Evolutionary conservation across 2,888 invertebrate genomes (phyloP), one percentile per base, ranked within the genome.

Genomic region (Amiota communis): DNA sequence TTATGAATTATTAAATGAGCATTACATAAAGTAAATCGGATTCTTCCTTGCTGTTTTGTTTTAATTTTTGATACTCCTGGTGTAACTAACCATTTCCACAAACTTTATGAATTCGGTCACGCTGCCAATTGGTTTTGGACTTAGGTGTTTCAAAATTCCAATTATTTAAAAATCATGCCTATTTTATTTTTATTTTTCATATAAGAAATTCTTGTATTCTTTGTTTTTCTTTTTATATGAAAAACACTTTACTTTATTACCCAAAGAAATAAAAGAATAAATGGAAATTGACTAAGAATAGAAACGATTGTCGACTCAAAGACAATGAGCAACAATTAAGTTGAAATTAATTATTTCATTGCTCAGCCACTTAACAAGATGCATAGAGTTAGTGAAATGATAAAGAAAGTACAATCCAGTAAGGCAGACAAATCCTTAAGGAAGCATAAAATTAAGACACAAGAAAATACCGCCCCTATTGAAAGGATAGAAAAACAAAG

Each of bases 341-440:
- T 71, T 72, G 74, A 74, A 79, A 75, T 78, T 74, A 78, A 80
- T 80, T 79, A 74, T 76, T 77, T 72, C 63, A 78, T 72, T 76
- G 73, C 64, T 59, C 49, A 56, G 48, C 13, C 65, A 48, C 48
- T 48, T 59, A n/a, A 59, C 15, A 20, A 15, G 20, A 59, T 11
- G 17, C 59, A 59, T 15, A 59, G 17, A 59, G 10, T 12, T 23
- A 63, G 63, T 17, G 63, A 36, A 13, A 63, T 2, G 36, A 46
- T 13, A 46, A 36, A 36, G 12, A 36, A 59, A 63, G 63, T 36
- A 36, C 6, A 36, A 36, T n/a, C 23, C 53, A 68, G 51, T 23
- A 68, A 68, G 23, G 51, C 12, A 51, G 53, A 68, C 53, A 68
- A 68, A 68, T 68, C 67, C 67, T 68, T 51, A 53, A 68, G 67